A percentile compares a stretch with the other conserved stretches of the same genome.
These are phyloP conservation scores for Malachius bipustulatus DNA, from an alignment of 2,888 invertebrate genomes.

Conservation along the genomic window DNA sequence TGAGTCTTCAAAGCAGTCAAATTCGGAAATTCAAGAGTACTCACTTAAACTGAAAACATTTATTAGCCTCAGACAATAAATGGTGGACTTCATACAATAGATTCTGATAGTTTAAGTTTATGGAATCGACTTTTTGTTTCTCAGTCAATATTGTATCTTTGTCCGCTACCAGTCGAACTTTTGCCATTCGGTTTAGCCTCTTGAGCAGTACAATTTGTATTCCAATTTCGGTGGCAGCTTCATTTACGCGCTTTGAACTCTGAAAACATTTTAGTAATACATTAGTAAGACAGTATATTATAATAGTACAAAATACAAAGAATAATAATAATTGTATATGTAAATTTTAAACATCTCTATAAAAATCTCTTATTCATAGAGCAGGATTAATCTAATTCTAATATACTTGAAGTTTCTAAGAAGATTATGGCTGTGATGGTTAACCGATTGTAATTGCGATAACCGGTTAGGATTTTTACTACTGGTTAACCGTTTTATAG, in stretches of 20 bases:
- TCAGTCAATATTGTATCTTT: conserved; percentile 71
- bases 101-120: conserved; percentile 84
- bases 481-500: no score
- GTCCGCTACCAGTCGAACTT: conserved; percentile 72
- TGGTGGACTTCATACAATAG: conserved; percentile 89
- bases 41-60: conserved; percentile 86
- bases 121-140: conserved; percentile 80
- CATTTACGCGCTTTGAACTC: no score
- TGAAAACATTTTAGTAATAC: no score
- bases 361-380: not conserved
- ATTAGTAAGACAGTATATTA: no score
- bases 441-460: no score
- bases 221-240: conserved; percentile 62
- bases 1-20: no score
- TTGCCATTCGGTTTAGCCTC: conserved; percentile 82
- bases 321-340: not conserved
- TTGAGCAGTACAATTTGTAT: conserved; percentile 72
- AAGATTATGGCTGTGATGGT: no score
- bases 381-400: no score
- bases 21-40: conserved; percentile 19
- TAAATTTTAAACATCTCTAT: no score
- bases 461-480: no score
- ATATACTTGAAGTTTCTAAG: no score
- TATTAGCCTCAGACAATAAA: conserved; percentile 86
- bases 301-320: no score